Base-by-base conservation (phyloP, 2,113 vertebrate species). In the Eonycteris spelaea region DNA sequence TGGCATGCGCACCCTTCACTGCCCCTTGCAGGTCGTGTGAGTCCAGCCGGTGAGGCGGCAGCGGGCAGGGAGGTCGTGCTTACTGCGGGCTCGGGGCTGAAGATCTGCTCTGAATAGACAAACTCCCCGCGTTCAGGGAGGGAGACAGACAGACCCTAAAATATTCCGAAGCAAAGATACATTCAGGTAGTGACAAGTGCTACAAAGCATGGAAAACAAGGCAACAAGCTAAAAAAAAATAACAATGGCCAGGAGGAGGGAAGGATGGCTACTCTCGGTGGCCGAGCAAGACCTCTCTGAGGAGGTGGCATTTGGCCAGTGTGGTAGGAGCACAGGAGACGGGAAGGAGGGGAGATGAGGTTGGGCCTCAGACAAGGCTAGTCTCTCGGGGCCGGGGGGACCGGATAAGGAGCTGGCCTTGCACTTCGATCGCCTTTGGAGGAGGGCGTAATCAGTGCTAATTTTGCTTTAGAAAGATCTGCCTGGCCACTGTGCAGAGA, bases 11-110 rank as follows among this genome's bases (percentile, higher is more conserved):
- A 18, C 77, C 79, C 61, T 33, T 22, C 8, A 24, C n/a, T 16
- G 15, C 0, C n/a, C 38, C 19, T n/a, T n/a, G 1, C 1, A 13
- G 55, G 28, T 24, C 1, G 0, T 11, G 0, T 6, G 3, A 24
- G 3, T 14, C 24, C 63, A 67, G 61, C 15, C 28, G 26, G n/a
- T 0, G 5, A 26, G 57, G 45, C 13, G 1, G 19, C 12, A 10
- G 63, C 9, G 6, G 6, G 24, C 0, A 7, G n/a, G 1, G 14
- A 6, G 1, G 30, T 26, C 7, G 38, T 10, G 7, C 12, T 70
- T 11, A 4, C 18, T 2, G 7, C 0, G 0, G 2, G 13, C 45
- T 35, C 12, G 9, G 22, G 3, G 9, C 14, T 11, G 9, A 61
- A 86, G 40, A 18, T 55, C n/a, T 48, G 13, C 1, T 1, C 12